These are phyloP conservation scores for Sebastes hopkinsi DNA, from an alignment of 2,797 vertebrate species.

Conservation along the genomic window DNA sequence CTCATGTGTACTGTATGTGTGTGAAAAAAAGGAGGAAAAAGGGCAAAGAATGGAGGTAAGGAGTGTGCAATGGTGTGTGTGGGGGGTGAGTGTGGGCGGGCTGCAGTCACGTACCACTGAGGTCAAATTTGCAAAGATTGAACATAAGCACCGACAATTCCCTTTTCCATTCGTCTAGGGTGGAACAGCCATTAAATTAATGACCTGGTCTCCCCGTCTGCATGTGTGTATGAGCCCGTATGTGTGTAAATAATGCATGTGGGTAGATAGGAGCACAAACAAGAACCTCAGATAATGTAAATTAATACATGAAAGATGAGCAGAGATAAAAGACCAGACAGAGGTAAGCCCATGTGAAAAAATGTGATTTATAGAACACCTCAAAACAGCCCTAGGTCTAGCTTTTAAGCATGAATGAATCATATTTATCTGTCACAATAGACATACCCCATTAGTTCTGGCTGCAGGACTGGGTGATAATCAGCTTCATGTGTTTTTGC, in stretches of 20 bases:
- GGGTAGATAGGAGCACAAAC: slow-evolving; percentile 4
- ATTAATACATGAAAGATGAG: slow-evolving; percentile 26
- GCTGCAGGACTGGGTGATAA: background rate
- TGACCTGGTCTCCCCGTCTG: slow-evolving; percentile 6
- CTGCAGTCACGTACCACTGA: slow-evolving; percentile 49
- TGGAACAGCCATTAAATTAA: slow-evolving; percentile 59
- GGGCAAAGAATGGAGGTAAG: background rate
- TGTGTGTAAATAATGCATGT: slow-evolving; percentile 40
- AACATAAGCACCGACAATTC: slow-evolving; percentile 49
- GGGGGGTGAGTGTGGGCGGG: slow-evolving; percentile 20
- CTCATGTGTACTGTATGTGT: background rate
- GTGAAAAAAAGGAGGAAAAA: background rate
- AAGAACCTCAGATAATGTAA: slow-evolving; percentile 19
- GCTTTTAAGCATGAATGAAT: slow-evolving; percentile 29
- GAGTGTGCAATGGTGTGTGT: background rate
- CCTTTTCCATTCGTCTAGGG: slow-evolving; percentile 50
- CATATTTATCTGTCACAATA: slow-evolving; percentile 23
- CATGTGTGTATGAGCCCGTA: background rate
- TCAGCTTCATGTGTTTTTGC: slow-evolving; percentile 7
- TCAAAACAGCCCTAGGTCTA: slow-evolving; percentile 7
- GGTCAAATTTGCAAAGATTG: slow-evolving; percentile 67
- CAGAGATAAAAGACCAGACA: background rate
- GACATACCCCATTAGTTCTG: slow-evolving; percentile 20
- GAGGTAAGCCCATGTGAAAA: background rate
- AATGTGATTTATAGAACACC: slow-evolving; percentile 17